These are phyloP conservation scores for Arbacia lixula DNA, from an alignment of 53 echinoderm and acorn worm species.

Conservation along the genomic window DNA sequence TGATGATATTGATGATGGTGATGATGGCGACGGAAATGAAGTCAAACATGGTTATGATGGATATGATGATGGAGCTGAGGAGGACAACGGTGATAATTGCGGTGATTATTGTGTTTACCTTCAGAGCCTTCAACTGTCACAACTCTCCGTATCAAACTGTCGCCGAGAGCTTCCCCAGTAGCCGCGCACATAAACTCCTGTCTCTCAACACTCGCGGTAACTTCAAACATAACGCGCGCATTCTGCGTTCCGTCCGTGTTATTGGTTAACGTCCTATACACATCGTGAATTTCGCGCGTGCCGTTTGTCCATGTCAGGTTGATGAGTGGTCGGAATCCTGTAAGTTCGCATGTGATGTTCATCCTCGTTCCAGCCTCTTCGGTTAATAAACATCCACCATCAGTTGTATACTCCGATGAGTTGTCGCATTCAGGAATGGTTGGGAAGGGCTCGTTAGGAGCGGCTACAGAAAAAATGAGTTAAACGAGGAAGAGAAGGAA, in stretches of 20 bases:
- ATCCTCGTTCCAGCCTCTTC: conserved; percentile 17
- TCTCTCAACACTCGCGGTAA: conserved; percentile 36
- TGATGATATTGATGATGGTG: neutral
- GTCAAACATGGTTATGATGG: neutral
- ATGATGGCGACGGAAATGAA: neutral
- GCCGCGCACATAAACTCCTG: conserved; percentile 31
- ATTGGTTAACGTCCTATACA: conserved; percentile 15
- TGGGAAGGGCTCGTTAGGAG: conserved; percentile 31
- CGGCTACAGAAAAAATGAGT: neutral
- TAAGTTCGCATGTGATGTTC: conserved; percentile 14
- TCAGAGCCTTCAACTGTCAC: conserved; percentile 13
- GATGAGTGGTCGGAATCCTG: conserved; percentile 28
- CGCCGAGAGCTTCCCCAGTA: conserved; percentile 29
- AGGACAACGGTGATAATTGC: too few species aligned
- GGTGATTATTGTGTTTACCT: neutral
- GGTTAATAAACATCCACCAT: neutral
- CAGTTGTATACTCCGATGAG: neutral
- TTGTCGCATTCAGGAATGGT: neutral
- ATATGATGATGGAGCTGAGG: neutral
- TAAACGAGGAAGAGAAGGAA: neutral
- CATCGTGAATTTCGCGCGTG: neutral
- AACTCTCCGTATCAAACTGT: neutral
- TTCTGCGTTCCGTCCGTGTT: conserved; percentile 30
- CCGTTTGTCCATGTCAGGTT: conserved; percentile 3
- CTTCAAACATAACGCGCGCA: conserved; percentile 29